A percentile compares a stretch with the other conserved stretches of the same genome.
These are phyloP conservation scores for Nasonia oneida DNA, from an alignment of 2,888 invertebrate genomes.

Conservation along the genomic window DNA sequence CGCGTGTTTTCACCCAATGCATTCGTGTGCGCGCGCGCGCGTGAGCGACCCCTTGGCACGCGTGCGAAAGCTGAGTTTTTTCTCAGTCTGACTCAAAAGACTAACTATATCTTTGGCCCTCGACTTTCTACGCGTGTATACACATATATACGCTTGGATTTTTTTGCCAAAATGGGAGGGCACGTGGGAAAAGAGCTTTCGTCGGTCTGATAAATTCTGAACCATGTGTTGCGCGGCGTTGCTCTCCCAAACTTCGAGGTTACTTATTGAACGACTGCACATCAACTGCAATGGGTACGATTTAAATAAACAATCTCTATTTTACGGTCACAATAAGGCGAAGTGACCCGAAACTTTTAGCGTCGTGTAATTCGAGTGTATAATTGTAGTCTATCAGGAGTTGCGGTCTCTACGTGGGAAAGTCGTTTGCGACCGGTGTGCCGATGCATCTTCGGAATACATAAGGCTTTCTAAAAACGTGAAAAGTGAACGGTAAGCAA, in stretches of 20 bases:
- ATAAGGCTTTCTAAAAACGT: constrained; percentile 14
- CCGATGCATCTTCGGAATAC: neutral
- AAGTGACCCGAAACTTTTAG: too few relatives aligned
- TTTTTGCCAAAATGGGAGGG: constrained; percentile 8
- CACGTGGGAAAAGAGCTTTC: constrained; percentile 33
- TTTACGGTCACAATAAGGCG: too few relatives aligned
- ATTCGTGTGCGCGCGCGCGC: neutral
- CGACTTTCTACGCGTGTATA: neutral
- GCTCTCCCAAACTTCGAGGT: neutral
- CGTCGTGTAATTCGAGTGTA: neutral
- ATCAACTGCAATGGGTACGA: too few relatives aligned
- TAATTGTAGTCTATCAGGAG: neutral
- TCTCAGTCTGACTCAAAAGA: constrained; percentile 36
- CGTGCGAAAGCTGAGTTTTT: constrained; percentile 47
- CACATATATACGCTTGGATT: constrained; percentile 18
- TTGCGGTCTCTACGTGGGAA: constrained; percentile 13
- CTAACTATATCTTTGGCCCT: constrained; percentile 29
- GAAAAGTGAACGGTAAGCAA: constrained; percentile 15
- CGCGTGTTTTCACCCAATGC: constrained; percentile 51
- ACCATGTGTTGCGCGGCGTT: neutral
- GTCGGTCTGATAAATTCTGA: neutral
- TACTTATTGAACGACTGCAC: neutral
- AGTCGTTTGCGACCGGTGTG: neutral
- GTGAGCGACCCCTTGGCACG: constrained; percentile 35
- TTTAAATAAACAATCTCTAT: too few relatives aligned